Percentiles rank a stretch among this genome's conserved stretches.
phyloP scores from a whole-genome alignment of 2,113 vertebrate species.

The Jaculus jaculus region DNA sequence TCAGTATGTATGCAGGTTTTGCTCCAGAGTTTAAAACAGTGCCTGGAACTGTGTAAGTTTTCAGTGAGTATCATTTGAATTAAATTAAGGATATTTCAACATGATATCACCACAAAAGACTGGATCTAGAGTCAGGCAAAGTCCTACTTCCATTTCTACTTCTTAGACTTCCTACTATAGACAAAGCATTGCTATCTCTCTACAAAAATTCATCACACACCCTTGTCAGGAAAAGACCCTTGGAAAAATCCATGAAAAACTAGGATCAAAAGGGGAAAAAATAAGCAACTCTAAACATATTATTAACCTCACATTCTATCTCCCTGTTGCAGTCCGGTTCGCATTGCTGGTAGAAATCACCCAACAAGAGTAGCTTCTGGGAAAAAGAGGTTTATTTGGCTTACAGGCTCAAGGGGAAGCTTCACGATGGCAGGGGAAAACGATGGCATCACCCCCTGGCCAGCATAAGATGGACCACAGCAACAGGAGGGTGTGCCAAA shows the following conservation, averaged over 20 bases:
- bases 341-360: no score
- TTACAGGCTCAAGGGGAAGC: no score
- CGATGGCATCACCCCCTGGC: no score
- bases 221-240: background rate
- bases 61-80: background rate
- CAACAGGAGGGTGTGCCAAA: no score
- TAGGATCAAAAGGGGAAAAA: background rate
- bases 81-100: background rate
- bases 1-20: background rate
- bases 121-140: background rate
- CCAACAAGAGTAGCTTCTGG: no score
- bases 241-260: background rate
- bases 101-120: background rate
- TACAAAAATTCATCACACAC: background rate
- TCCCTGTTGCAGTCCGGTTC: no score
- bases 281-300: background rate
- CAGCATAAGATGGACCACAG: no score
- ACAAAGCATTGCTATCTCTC: background rate
- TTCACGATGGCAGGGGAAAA: no score
- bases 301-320: no score
- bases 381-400: no score
- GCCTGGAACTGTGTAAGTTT: fast-evolving
- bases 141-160: background rate
- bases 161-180: no score
- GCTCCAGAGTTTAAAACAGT: background rate